Conservation (phyloP, 2,888 invertebrate species). For the Cephus pulcher region DNA sequence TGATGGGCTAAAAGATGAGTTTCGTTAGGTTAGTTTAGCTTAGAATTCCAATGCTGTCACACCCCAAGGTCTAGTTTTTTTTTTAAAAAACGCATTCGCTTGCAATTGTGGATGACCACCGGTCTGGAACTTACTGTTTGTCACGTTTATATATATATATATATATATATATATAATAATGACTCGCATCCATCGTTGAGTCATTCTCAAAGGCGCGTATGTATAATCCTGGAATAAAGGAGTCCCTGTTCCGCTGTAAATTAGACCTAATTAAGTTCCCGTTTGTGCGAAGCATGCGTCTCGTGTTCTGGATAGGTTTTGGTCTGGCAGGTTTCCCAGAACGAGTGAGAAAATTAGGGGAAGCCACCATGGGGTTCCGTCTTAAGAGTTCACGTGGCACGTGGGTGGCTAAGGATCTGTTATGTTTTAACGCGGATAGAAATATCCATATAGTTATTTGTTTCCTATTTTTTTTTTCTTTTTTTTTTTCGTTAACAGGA, state of each 20-base stretch:
- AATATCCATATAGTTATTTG: not conserved
- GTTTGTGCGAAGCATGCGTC: not conserved
- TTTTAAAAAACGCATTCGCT: too few species aligned
- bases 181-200: not conserved
- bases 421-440: not conserved
- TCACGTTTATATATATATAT: not conserved
- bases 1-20: too few species aligned
- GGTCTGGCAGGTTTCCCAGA: slow-evolving; percentile 21
- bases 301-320: slow-evolving; percentile 16
- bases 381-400: not conserved
- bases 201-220: slow-evolving; percentile 3
- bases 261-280: slow-evolving; percentile 22
- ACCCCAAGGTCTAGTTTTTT: too few species aligned
- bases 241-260: slow-evolving; percentile 20
- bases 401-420: not conserved
- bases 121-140: too few species aligned
- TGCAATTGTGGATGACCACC: too few species aligned
- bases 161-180: not conserved
- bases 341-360: slow-evolving; percentile 17
- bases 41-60: too few species aligned
- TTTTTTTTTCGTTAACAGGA: not conserved
- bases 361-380: not conserved
- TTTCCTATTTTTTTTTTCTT: not conserved
- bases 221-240: not conserved
- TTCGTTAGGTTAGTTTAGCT: too few species aligned